These are phyloP conservation scores for Aphis gossypii DNA, from an alignment of 1,140 invertebrate species.

Conservation along the genomic window DNA sequence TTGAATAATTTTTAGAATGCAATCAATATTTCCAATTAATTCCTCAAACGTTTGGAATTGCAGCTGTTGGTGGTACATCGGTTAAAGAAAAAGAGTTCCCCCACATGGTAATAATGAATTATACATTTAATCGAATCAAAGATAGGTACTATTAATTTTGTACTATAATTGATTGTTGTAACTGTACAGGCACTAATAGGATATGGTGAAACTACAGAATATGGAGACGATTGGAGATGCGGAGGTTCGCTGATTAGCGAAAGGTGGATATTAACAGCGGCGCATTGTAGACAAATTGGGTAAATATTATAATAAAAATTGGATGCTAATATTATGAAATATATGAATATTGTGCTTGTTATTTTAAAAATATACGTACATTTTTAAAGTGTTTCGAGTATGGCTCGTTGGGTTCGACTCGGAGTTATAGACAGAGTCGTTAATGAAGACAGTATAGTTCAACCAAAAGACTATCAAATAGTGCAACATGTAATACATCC, in stretches of 20 bases:
- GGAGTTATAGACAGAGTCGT: slow-evolving; percentile 62
- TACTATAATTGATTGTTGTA: no score
- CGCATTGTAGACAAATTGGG: background rate
- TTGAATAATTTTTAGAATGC: background rate
- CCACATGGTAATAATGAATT: background rate
- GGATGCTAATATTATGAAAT: background rate
- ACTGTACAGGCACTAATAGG: background rate
- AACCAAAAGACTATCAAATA: slow-evolving; percentile 62
- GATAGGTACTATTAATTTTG: no score
- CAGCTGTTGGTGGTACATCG: background rate
- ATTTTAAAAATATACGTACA: background rate
- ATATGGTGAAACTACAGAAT: background rate
- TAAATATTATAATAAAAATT: background rate
- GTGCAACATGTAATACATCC: slow-evolving; percentile 65
- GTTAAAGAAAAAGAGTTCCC: background rate
- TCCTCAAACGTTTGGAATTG: background rate
- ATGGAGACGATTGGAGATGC: background rate
- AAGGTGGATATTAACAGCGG: slow-evolving; percentile 22
- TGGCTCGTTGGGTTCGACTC: slow-evolving; percentile 61
- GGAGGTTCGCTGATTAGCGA: slow-evolving; percentile 21
- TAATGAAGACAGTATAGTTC: slow-evolving; percentile 60
- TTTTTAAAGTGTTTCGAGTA: background rate
- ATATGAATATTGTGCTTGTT: background rate
- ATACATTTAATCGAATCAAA: no score
- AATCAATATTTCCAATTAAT: background rate